Conservation (phyloP, 1,140 invertebrate genomes). For the Zaprionus inermis region DNA sequence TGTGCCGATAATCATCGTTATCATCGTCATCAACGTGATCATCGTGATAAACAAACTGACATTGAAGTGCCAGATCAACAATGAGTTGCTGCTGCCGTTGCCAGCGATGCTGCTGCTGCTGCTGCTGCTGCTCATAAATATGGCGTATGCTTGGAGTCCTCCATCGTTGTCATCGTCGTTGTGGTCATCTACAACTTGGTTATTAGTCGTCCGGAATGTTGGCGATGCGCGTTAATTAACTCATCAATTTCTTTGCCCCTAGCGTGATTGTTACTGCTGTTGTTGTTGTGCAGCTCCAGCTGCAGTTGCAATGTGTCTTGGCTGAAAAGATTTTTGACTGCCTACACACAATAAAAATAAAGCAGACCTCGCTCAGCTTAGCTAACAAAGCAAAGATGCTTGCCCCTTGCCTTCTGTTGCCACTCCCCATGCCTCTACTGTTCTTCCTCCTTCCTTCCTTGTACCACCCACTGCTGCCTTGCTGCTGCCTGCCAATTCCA, state of each 20-base stretch:
- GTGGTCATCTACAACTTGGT: constrained; percentile 78
- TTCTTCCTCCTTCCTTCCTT: neutral
- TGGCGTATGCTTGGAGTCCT: constrained; percentile 49
- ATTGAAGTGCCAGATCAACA: constrained; percentile 81
- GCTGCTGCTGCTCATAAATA: constrained; percentile 69
- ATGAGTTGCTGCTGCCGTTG: constrained; percentile 40
- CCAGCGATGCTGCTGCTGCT: constrained; percentile 9
- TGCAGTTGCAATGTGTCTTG: neutral
- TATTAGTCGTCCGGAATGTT: constrained; percentile 82
- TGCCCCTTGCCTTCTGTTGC: neutral
- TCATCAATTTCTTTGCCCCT: constrained; percentile 74
- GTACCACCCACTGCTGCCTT: neutral
- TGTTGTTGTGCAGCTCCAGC: constrained; percentile 37
- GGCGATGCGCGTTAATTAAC: constrained; percentile 82
- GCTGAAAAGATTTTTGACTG: constrained; percentile 60
- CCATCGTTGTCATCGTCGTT: constrained; percentile 38
- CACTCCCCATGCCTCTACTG: neutral
- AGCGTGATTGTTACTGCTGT: constrained; percentile 23
- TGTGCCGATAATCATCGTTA: constrained; percentile 32
- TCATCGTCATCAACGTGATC: constrained; percentile 42
- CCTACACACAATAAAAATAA: constrained; percentile 32
- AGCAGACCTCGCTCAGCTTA: neutral
- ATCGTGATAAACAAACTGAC: constrained; percentile 78
- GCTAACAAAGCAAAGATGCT: neutral
- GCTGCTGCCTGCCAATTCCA: constrained; percentile 1